Conservation (phyloP, 2,888 invertebrate species). For the Drosophila infuscata region DNA sequence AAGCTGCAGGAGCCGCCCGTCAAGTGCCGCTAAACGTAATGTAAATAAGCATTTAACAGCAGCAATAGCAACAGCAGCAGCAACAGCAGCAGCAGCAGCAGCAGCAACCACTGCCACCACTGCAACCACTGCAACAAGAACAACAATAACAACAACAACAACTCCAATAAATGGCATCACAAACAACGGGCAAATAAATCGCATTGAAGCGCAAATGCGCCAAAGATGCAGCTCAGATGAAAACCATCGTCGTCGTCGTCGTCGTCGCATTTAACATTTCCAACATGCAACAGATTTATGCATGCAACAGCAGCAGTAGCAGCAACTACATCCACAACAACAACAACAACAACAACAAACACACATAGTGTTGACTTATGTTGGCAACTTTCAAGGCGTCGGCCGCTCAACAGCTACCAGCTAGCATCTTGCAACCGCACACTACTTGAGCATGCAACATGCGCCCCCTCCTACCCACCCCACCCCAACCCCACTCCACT, state of each 20-base stretch:
- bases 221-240: constrained; percentile 69
- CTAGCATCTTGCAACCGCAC: constrained; percentile 37
- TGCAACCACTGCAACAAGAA: constrained; percentile 15
- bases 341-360: constrained; percentile 35
- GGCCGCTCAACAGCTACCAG: constrained; percentile 42
- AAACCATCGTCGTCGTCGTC: constrained; percentile 47
- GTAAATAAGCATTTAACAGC: constrained; percentile 82
- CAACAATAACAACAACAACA: constrained; percentile 43
- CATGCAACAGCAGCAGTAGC: constrained; percentile 59
- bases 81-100: constrained; percentile 31
- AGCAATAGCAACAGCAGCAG: constrained; percentile 48
- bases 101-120: constrained; percentile 33
- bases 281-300: constrained; percentile 82
- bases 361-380: constrained; percentile 77
- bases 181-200: constrained; percentile 80
- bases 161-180: constrained; percentile 78
- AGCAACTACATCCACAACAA: constrained; percentile 11
- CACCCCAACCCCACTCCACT: neutral
- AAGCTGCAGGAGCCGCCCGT: constrained; percentile 39
- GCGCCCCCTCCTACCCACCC: constrained; percentile 8
- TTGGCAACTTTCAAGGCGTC: constrained; percentile 64
- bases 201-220: constrained; percentile 79
- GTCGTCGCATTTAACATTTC: constrained; percentile 74
- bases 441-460: constrained; percentile 68
- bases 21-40: constrained; percentile 82